Conservation (phyloP, 2,113 vertebrate species). For the Plecotus auritus region DNA sequence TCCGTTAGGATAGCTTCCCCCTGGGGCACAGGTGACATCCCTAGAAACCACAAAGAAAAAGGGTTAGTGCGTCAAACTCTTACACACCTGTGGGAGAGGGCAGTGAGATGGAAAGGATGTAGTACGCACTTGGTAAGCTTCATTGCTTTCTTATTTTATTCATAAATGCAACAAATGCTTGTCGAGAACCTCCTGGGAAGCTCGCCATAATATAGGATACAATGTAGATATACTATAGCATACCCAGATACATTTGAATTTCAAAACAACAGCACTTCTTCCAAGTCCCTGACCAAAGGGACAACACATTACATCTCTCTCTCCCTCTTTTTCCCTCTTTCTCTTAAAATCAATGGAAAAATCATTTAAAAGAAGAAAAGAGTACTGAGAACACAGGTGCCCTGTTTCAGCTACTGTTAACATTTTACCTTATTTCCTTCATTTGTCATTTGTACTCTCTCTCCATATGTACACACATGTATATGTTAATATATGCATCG, state of each 20-base stretch:
- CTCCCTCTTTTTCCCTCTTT: no score
- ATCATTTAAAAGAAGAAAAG: no score
- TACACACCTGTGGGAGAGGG: background rate
- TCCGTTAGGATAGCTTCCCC: background rate
- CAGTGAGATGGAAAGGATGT: background rate
- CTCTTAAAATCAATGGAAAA: no score
- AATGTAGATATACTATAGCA: background rate
- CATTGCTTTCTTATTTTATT: background rate
- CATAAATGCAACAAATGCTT: background rate
- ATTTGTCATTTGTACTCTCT: background rate
- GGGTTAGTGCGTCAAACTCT: background rate
- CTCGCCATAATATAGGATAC: background rate
- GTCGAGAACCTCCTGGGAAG: background rate
- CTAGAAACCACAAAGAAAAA: background rate
- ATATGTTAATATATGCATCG: no score
- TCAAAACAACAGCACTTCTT: background rate
- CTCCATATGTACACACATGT: background rate
- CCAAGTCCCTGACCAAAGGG: background rate
- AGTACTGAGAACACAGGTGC: background rate
- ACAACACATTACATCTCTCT: background rate
- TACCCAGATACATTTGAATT: background rate
- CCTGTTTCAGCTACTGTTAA: background rate
- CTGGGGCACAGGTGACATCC: background rate
- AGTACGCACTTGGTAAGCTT: background rate
- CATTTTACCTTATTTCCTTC: background rate